Evolutionary conservation across 2,797 vertebrate species (phyloP).

Genomic region (Sciurus carolinensis): DNA sequence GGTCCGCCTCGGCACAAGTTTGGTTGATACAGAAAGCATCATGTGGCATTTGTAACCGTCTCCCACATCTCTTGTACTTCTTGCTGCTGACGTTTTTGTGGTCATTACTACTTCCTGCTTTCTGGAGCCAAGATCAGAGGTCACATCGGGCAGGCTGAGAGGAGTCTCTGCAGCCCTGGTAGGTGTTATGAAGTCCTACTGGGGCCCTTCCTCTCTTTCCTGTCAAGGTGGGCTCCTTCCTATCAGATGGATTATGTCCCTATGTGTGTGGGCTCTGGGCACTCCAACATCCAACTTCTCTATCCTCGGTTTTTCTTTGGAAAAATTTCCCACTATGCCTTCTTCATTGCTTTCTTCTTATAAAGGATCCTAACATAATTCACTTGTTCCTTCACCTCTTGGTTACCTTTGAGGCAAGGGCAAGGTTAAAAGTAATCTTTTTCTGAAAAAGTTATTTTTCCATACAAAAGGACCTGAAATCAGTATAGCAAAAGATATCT

Average conservation of each 20-base stretch:
- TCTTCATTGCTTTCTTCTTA: slow-evolving; percentile 22
- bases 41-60: not conserved
- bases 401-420: not conserved
- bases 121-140: not conserved
- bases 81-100: not conserved
- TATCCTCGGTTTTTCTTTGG: not conserved
- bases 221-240: not conserved
- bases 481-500: not conserved
- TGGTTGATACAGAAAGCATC: not conserved
- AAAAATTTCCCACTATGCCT: not conserved
- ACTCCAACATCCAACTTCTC: not conserved
- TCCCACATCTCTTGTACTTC: not conserved
- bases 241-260: not conserved
- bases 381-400: not conserved
- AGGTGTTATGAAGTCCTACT: not conserved
- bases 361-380: not conserved
- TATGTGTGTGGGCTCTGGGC: not conserved
- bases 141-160: not conserved
- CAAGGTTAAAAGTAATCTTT: not conserved
- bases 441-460: not conserved
- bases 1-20: not conserved
- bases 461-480: not conserved
- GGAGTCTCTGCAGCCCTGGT: not conserved
- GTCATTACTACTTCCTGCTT: not conserved
- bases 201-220: not conserved